phyloP scores from a whole-genome alignment of 2,888 invertebrate genomes.

The Thera britannica region DNA sequence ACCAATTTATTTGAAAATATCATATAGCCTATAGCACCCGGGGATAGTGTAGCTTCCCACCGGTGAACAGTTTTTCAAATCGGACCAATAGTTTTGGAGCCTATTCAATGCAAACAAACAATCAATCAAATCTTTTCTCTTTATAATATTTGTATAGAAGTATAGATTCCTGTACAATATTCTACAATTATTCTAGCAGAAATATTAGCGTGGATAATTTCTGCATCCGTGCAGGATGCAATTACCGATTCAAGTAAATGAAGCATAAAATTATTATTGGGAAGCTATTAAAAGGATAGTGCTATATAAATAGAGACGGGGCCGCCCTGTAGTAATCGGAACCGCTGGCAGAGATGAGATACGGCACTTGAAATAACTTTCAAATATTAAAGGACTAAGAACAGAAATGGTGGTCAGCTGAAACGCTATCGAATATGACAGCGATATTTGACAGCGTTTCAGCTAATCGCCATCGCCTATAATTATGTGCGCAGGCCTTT shows the following conservation, averaged over 20 bases:
- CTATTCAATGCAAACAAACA: too few relatives aligned
- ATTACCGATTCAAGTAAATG: conserved; percentile 12
- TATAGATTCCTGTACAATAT: conserved; percentile 7
- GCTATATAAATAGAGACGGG: neutral
- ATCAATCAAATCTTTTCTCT: too few relatives aligned
- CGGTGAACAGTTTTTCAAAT: too few relatives aligned
- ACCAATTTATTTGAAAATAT: too few relatives aligned
- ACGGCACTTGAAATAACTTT: neutral
- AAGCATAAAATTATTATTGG: conserved; percentile 5
- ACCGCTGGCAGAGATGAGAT: neutral
- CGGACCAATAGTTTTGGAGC: too few relatives aligned
- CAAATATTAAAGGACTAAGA: neutral
- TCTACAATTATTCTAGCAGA: conserved; percentile 3
- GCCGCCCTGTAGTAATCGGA: neutral
- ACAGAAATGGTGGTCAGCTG: too few relatives aligned
- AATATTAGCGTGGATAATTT: conserved; percentile 12
- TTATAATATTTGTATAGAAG: conserved; percentile 1
- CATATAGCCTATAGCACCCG: too few relatives aligned
- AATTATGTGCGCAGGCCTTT: too few relatives aligned
- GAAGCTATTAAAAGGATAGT: conserved; percentile 1
- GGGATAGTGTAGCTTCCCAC: too few relatives aligned
- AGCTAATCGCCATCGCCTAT: too few relatives aligned
- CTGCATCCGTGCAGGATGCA: conserved; percentile 12
- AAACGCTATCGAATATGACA: too few relatives aligned
- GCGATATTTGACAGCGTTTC: too few relatives aligned